Base-by-base conservation (phyloP, 2,888 invertebrate genomes). In the Andrena hattorfiana region DNA sequence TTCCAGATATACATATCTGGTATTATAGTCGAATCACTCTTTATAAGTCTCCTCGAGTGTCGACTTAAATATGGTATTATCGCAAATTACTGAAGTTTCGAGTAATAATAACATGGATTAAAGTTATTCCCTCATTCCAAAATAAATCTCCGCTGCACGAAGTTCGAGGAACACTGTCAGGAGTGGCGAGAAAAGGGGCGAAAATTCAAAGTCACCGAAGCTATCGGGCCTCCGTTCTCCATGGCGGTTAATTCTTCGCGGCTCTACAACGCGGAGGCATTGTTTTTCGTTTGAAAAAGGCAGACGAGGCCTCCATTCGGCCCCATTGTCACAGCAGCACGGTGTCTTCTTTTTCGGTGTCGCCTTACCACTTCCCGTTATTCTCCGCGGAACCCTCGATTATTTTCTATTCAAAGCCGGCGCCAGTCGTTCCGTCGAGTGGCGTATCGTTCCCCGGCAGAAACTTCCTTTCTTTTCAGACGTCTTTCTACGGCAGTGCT, bases 341-440 rank as follows among this genome's bases (percentile, higher is more conserved):
- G 63, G 56, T 78, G 78, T 75, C 79, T 78, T 81, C 56, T 76
- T 73, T 23, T 26, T 56, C 13, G 56, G 64, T 60, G 64, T 66
- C 80, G 48, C 77, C 74, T 67, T 67, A 68, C 80, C 84, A 83
- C 74, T 85, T 80, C 68, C 74, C 70, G 83, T 77, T 80, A 83
- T 80, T 80, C 84, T 77, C 71, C 59, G n/a, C 72, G 70, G 71
- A 56, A 67, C 67, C 71, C 84, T 80, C 84, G 84, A 84, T 84
- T 83, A 83, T 80, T 83, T 84, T 84, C 84, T 83, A 84, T 84
- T 84, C 83, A 83, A 81, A 82, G 64, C 67, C 68, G 64, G 66
- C 71, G 81, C 42, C 70, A 64, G 49, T 48, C 71, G 68, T 68
- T 71, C 56, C 60, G 48, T 67, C 67, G 62, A 71, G 77, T 67